Base-by-base conservation (phyloP, 2,888 invertebrate genomes). In the Lasioglossum marginatum region DNA sequence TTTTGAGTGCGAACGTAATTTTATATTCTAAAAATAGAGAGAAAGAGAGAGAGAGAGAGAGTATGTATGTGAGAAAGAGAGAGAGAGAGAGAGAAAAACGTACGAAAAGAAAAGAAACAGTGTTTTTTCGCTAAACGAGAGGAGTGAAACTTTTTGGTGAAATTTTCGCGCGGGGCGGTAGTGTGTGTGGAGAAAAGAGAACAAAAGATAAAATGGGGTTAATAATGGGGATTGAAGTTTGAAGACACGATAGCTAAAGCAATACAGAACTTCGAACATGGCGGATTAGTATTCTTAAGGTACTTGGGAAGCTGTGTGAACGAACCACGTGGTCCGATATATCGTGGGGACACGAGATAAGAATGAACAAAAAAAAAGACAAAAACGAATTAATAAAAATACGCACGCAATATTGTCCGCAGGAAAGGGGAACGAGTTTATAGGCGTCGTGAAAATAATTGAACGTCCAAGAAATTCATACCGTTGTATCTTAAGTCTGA, bases 381-480 rank as follows among this genome's bases (percentile, higher is more conserved):
- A 8, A 23, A 66, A 66, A 31, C 66, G 66, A 66, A 66, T 66
- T 34, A 66, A 66, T 19, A 34, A 66, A 66, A 34, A 66, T 34
- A 43, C 34, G 74, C 82, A 76, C 48, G 52, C 48, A 63, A 31
- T 71, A 75, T 66, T 57, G 52, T 75, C 68, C 40, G 40, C 66
- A 10, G 34, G 66, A 34, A 66, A 66, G 34, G n/a, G 34, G 63
- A 72, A 73, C 34, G 48, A 23, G 66, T 77, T 34, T 60, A 57
- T 74, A 72, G 76, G 60, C 82, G 82, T 31, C 71, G 76, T 73
- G 68, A 45, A 86, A 80, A 85, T 86, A 34, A 34, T 82, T 80
- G 68, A 68, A 88, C 78, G 84, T 84, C 82, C 77, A 88, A 80
- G 78, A 81, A 87, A 88, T 88, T 89, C 84, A 27, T 86, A 80